Percentiles rank a stretch among this genome's conserved stretches.
Conservation (phyloP, 2,113 vertebrate species). For the Proteles cristata region DNA sequence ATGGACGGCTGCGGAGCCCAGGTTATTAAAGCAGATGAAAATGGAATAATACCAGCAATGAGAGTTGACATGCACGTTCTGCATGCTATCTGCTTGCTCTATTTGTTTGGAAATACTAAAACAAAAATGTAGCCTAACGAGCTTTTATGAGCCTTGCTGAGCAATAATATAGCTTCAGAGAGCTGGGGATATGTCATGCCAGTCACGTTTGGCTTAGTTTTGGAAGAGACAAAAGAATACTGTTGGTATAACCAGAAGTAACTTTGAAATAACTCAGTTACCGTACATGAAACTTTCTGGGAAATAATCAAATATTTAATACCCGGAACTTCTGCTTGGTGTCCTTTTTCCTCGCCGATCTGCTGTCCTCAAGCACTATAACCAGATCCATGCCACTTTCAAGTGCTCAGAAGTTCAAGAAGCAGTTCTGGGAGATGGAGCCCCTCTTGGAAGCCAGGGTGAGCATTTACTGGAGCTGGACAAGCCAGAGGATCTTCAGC, state of each 20-base stretch:
- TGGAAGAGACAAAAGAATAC: neutral
- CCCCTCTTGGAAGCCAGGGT: neutral
- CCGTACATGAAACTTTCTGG: conserved; percentile 23
- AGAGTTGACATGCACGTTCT: neutral
- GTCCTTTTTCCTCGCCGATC: neutral
- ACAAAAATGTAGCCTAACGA: neutral
- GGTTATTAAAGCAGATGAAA: conserved; percentile 1
- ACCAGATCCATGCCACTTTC: neutral
- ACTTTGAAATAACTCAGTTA: conserved; percentile 41
- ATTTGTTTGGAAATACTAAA: neutral
- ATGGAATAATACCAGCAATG: neutral
- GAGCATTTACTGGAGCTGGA: neutral
- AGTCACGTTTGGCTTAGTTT: neutral
- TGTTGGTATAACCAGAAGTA: neutral
- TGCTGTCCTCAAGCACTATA: neutral
- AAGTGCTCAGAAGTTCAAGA: conserved; percentile 34
- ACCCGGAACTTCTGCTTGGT: neutral
- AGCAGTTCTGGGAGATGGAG: neutral
- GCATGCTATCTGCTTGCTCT: neutral
- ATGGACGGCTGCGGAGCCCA: neutral
- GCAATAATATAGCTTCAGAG: neutral
- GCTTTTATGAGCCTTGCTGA: conserved; percentile 6
- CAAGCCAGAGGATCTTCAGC: neutral
- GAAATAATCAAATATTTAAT: conserved; percentile 30
- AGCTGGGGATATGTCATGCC: neutral